Conservation (phyloP, 2,888 invertebrate genomes). For the Phasia obesa region DNA sequence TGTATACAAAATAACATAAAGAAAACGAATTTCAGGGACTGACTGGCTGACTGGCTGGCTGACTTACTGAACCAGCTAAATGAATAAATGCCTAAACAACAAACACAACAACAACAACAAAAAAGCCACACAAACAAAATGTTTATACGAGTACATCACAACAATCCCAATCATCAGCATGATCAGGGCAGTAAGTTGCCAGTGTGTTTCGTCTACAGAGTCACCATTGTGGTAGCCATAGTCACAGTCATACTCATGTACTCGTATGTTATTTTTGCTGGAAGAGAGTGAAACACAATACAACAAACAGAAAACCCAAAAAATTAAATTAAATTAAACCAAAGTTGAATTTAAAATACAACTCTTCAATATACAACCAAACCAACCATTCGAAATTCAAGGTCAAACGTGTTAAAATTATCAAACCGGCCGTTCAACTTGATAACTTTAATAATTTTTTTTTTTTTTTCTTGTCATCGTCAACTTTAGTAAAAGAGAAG, state of each 20-base stretch:
- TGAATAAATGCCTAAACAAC: slow-evolving; percentile 47
- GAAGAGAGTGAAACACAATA: slow-evolving; percentile 57
- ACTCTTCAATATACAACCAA: slow-evolving; percentile 47
- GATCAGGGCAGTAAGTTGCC: slow-evolving; percentile 18
- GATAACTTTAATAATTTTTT: slow-evolving; percentile 65
- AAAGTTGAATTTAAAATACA: slow-evolving; percentile 53
- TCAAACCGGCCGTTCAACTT: slow-evolving; percentile 71
- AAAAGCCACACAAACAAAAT: slow-evolving; percentile 2
- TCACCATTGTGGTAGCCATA: slow-evolving; percentile 3
- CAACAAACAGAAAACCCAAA: slow-evolving; percentile 23
- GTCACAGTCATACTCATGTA: not conserved
- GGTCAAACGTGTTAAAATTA: slow-evolving; percentile 70
- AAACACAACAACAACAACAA: slow-evolving; percentile 7
- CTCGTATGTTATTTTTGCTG: slow-evolving; percentile 7
- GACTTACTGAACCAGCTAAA: not conserved
- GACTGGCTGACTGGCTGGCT: not conserved
- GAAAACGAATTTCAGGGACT: not conserved
- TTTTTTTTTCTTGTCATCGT: slow-evolving; percentile 42
- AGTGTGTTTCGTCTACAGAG: slow-evolving; percentile 21
- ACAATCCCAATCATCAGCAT: slow-evolving; percentile 22
- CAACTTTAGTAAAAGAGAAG: slow-evolving; percentile 25
- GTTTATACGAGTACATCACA: not conserved
- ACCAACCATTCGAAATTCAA: slow-evolving; percentile 60
- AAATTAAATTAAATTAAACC: slow-evolving; percentile 24
- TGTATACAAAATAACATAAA: not conserved